Percentiles rank a stretch among this genome's conserved stretches.
These are phyloP conservation scores for Clusia tigrina DNA, from an alignment of 2,888 invertebrate genomes.

Conservation along the genomic window DNA sequence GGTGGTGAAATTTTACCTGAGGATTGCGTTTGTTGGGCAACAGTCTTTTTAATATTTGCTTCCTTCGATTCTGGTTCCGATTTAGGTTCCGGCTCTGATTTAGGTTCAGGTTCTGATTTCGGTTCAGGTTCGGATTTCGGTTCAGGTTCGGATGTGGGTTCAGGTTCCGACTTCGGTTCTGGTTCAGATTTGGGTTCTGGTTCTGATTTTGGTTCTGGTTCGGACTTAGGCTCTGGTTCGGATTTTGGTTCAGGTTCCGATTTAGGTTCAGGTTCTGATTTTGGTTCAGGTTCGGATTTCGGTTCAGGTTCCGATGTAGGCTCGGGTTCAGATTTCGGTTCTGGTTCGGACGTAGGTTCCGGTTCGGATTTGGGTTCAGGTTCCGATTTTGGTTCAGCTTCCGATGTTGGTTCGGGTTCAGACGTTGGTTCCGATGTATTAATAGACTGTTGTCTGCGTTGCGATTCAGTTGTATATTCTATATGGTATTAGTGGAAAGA, in stretches of 20 bases:
- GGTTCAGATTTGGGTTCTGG: conserved; percentile 64
- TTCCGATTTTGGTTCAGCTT: conserved; percentile 55
- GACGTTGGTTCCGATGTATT: conserved; percentile 64
- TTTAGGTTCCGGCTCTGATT: conserved; percentile 22
- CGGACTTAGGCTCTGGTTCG: conserved; percentile 63
- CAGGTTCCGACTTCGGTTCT: conserved; percentile 29
- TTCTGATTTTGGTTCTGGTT: conserved; percentile 64
- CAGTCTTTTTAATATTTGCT: neutral
- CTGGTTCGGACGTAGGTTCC: conserved; percentile 65
- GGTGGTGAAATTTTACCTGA: neutral
- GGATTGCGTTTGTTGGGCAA: neutral
- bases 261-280: conserved; percentile 62
- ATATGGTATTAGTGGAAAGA: conserved; percentile 1
- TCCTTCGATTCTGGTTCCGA: too few relatives aligned
- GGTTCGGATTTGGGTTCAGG: conserved; percentile 65
- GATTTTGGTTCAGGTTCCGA: conserved; percentile 65
- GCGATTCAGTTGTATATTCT: conserved; percentile 49
- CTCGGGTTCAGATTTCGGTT: conserved; percentile 63
- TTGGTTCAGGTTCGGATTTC: conserved; percentile 57
- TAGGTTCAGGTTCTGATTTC: conserved; percentile 29
- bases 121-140: conserved; percentile 34
- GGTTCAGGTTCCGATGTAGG: conserved; percentile 57
- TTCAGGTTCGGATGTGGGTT: conserved; percentile 30
- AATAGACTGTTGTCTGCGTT: too few relatives aligned
- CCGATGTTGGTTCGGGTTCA: conserved; percentile 59